Base-by-base conservation (phyloP, 2,113 vertebrate species). In the Nycticorax nycticorax region DNA sequence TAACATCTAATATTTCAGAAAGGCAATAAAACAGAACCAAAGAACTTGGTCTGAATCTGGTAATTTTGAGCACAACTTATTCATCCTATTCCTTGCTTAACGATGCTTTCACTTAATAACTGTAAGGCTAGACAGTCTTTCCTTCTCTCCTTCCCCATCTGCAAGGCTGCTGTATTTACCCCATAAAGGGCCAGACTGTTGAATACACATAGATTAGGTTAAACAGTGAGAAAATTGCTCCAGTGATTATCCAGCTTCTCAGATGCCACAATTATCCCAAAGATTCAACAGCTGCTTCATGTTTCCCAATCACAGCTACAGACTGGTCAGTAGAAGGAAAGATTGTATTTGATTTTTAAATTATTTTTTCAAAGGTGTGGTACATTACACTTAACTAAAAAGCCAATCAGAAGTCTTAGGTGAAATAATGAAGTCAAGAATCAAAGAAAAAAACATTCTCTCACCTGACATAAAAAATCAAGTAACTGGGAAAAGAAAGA, bases 171-270 rank as follows among this genome's bases (percentile, higher is more conserved):
- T 93, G 67, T 84, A 85, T 86, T 96, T 90, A 95, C 64, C 12
- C n/a, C 11, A 2, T 50, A 63, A 77, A 92, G 60, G 69, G 48
- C 33, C 69, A 93, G 60, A 87, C 60, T 84, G 52, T 86, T 91
- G 84, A 92, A 92, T 88, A 66, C 67, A 96, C 93, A 74, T 19
- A 91, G 60, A 68, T 92, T 77, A 75, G 17, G 47, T 92, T 77
- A 92, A 73, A 72, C 30, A 89, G 69, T 37, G 55, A 80, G 91
- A 93, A 92, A 92, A 88, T 41, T 73, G 32, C 79, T 76, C n/a
- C 37, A 85, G 47, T 30, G 77, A 85, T 91, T 95, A 82, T 72
- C 59, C 17, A n/a, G 43, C 45, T 73, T 94, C 81, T 90, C 48
- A 86, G 78, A 97, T 74, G 84, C 21, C 87, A 78, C 45, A 71